Conservation (phyloP, 2,888 invertebrate species). For the Dryobota labecula region DNA sequence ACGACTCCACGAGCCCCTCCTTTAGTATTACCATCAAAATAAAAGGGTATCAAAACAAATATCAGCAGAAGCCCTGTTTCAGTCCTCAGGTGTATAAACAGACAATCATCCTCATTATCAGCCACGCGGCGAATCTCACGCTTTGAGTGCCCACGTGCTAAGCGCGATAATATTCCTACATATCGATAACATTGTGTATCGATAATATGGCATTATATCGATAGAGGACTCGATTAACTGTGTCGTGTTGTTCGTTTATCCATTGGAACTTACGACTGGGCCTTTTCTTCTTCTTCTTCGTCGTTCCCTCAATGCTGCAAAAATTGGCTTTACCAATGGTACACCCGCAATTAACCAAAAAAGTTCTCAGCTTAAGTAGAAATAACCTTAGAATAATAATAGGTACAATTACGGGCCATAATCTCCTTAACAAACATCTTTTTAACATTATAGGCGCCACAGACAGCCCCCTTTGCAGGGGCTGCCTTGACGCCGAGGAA, state of each 20-base stretch:
- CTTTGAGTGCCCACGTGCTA: constrained; percentile 65
- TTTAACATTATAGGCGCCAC: too few species aligned
- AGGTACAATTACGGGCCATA: too few species aligned
- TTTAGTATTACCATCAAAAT: constrained; percentile 12
- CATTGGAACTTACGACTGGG: constrained; percentile 15
- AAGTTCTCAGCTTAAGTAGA: too few species aligned
- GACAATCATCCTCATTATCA: constrained; percentile 48
- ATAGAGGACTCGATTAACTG: constrained; percentile 41
- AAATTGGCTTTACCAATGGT: too few species aligned
- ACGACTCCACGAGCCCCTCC: not conserved
- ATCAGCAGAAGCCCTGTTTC: constrained; percentile 25
- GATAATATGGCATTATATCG: constrained; percentile 32
- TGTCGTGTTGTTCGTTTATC: constrained; percentile 26
- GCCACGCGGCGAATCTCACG: constrained; percentile 63
- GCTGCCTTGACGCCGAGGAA: too few species aligned
- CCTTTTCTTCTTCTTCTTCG: too few species aligned
- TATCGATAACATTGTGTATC: constrained; percentile 46
- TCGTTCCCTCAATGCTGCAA: too few species aligned
- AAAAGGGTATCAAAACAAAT: constrained; percentile 42
- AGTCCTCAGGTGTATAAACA: constrained; percentile 63
- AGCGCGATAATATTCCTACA: constrained; percentile 30
- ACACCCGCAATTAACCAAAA: too few species aligned
- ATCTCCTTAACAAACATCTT: too few species aligned
- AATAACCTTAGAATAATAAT: too few species aligned
- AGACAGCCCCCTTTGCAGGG: too few species aligned